Evolutionary conservation across 2,797 vertebrate genomes (phyloP).

Genomic region (Octomys mimax): DNA sequence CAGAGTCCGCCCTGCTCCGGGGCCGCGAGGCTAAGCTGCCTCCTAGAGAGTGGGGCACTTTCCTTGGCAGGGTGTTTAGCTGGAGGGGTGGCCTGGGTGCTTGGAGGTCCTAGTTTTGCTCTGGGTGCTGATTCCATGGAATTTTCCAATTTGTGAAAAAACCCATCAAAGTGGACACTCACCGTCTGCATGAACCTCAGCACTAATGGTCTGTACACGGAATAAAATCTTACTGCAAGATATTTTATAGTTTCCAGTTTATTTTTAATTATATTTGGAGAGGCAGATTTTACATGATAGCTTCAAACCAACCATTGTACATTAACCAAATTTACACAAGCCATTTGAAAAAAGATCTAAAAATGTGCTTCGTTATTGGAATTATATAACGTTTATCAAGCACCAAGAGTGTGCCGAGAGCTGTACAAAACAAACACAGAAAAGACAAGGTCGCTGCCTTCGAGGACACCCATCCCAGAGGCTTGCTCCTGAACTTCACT

Average conservation of each 20-base stretch:
- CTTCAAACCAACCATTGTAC: constrained; percentile 86
- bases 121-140: too few species aligned
- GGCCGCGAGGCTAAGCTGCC: neutral
- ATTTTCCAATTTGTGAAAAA: neutral
- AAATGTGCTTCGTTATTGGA: constrained; percentile 83
- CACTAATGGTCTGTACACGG: neutral
- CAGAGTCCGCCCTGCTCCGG: neutral
- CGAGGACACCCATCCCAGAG: neutral
- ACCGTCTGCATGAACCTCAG: neutral
- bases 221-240: constrained; percentile 18
- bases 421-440: constrained; percentile 50
- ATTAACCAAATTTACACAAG: constrained; percentile 85
- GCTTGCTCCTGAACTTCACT: constrained; percentile 67
- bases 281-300: constrained; percentile 87
- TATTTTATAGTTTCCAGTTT: constrained; percentile 84
- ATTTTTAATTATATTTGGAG: constrained; percentile 87
- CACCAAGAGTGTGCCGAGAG: constrained; percentile 78
- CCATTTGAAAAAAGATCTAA: constrained; percentile 85
- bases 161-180: neutral
- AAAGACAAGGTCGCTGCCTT: constrained; percentile 70
- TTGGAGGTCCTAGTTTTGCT: neutral
- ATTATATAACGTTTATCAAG: constrained; percentile 79
- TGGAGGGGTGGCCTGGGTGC: neutral
- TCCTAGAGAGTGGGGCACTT: neutral
- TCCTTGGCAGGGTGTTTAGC: neutral